phyloP scores from a whole-genome alignment of 2,888 invertebrate genomes.

The Oscheius sp. region DNA sequence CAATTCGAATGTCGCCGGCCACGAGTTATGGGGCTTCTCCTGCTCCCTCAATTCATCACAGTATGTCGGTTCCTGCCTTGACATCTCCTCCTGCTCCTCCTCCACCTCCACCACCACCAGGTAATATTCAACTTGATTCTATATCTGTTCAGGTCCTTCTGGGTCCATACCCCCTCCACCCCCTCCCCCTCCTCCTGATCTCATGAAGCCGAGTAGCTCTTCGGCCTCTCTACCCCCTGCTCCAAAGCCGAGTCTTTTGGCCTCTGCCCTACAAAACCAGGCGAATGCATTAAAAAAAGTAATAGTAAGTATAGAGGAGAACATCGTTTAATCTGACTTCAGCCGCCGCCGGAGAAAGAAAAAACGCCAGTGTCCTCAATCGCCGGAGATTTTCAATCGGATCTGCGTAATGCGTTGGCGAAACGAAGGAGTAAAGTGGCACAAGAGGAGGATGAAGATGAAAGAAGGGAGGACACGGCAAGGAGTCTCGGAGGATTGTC shows the following conservation, averaged over 20 bases:
- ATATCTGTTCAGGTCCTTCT: conserved; percentile 12
- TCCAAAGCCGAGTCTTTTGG: conserved; percentile 20
- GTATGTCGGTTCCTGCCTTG: conserved; percentile 17
- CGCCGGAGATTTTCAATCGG: conserved; percentile 67
- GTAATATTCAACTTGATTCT: background rate
- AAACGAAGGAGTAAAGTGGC: conserved; percentile 67
- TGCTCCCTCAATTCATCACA: conserved; percentile 14
- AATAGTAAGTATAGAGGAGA: background rate
- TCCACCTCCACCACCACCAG: conserved; percentile 69
- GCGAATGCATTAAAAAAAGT: conserved; percentile 26
- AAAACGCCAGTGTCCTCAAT: conserved; percentile 26
- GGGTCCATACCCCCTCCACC: conserved; percentile 54
- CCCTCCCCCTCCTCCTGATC: conserved; percentile 52
- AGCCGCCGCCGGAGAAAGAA: conserved; percentile 22
- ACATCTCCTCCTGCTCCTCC: conserved; percentile 58
- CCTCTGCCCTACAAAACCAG: conserved; percentile 26
- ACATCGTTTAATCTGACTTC: background rate
- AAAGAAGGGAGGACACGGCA: conserved; percentile 35
- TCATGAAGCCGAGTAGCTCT: conserved; percentile 35
- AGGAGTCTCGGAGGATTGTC: conserved; percentile 64
- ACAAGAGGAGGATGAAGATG: conserved; percentile 62
- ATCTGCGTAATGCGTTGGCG: conserved; percentile 68
- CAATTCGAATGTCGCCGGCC: conserved; percentile 1
- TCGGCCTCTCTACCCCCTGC: conserved; percentile 33
- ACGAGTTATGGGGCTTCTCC: background rate